Evolutionary conservation across 2,888 invertebrate species (phyloP), one percentile per base, ranked within the genome.

Genomic region (Oxytorus armatus): DNA sequence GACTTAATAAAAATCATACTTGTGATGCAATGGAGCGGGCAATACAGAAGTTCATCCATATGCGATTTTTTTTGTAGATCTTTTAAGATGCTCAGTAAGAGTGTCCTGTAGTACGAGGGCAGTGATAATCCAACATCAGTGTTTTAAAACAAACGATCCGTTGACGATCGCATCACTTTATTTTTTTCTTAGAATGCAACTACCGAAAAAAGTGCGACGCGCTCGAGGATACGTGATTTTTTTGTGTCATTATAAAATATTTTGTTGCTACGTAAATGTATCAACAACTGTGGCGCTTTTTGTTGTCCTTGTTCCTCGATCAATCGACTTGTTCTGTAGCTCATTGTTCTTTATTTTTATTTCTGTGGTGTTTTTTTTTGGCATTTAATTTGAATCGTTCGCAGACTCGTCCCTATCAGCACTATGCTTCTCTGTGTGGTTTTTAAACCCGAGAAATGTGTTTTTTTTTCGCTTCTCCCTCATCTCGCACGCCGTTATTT

Each of bases 31-130:
- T 68, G 53, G 79, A 65, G 29, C 70, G 65, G 49, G 39, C 57
- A 70, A 81, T 78, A 78, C 78, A 77, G 80, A 81, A 74, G 33
- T 74, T 70, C 78, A 75, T 73, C 63, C 72, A 69, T 68, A 74
- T 39, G 70, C 61, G 51, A 78, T 61, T 61, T 33, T n/a, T n/a
- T 16, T 65, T 68, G 21, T 57, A 63, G 57, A 68, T 25, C 44
- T 29, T 49, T 68, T 18, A 14, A n/a, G 47, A 49, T 57, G 57
- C 18, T 51, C 49, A 49, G 51, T 18, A 68, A 73, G n/a, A 44
- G 66, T 73, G 53, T 42, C 29, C 68, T 47, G 66, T 68, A 72
- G 47, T 63, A 14, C 33, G 47, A 68, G 80, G n/a, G 80, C 80
- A 80, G 77, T 80, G 63, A 53, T 65, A 51, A 57, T 78, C 57